A percentile compares a stretch with the other conserved stretches of the same genome.
These are phyloP conservation scores for Xiphophorus hellerii DNA, from an alignment of 2,113 vertebrate genomes.

Conservation along the genomic window DNA sequence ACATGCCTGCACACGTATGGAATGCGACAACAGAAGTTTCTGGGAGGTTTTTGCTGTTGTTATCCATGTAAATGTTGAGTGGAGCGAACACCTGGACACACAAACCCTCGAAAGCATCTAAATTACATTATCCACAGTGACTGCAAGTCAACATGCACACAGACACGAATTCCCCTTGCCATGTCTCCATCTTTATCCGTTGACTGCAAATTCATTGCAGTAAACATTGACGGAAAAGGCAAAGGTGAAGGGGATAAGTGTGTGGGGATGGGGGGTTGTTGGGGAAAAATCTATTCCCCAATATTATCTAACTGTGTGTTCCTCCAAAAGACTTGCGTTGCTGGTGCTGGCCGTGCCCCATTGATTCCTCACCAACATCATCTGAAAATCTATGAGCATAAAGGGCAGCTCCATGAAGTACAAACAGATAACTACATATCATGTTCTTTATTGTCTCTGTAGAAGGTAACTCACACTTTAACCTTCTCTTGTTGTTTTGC, in stretches of 20 bases:
- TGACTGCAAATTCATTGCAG: constrained; percentile 88
- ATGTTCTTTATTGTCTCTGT: constrained; percentile 53
- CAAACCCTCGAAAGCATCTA: constrained; percentile 31
- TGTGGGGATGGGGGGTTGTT: neutral
- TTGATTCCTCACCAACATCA: constrained; percentile 89
- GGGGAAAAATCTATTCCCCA: constrained; percentile 92
- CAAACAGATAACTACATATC: constrained; percentile 76
- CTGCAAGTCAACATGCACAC: constrained; percentile 33
- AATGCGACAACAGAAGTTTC: constrained; percentile 57
- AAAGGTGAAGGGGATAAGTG: constrained; percentile 20
- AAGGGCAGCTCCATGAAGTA: constrained; percentile 79
- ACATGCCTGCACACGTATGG: constrained; percentile 67
- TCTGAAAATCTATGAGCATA: constrained; percentile 90
- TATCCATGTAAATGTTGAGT: constrained; percentile 54
- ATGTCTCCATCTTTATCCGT: constrained; percentile 81
- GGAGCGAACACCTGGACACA: constrained; percentile 52
- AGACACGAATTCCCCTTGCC: constrained; percentile 78
- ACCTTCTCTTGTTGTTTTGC: constrained; percentile 35
- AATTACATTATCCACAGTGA: constrained; percentile 37
- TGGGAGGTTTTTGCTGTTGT: constrained; percentile 43
- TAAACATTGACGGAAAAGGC: constrained; percentile 81
- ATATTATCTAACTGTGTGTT: constrained; percentile 85
- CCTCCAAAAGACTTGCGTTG: constrained; percentile 88
- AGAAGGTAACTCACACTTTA: constrained; percentile 56
- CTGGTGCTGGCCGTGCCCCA: constrained; percentile 86